Percentiles rank a stretch among this genome's conserved stretches.
phyloP scores from a whole-genome alignment of 2,888 invertebrate species.

The Vesta saturnalis region DNA sequence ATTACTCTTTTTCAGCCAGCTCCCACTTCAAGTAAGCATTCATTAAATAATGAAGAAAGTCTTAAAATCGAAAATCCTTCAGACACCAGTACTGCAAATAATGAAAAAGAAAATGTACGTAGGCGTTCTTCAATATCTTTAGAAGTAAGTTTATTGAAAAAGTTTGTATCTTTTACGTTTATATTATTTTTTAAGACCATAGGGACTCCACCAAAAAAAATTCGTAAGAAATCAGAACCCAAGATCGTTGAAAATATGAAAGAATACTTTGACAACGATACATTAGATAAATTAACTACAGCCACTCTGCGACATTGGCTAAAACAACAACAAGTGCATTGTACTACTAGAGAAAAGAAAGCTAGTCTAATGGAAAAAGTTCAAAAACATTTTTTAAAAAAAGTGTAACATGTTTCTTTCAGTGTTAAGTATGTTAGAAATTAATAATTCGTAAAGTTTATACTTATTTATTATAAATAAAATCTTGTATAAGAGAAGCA shows the following conservation, averaged over 20 bases:
- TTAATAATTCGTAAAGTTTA: background rate
- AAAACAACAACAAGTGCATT: slow-evolving; percentile 42
- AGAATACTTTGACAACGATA: slow-evolving; percentile 43
- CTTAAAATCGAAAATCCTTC: background rate
- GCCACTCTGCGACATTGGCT: slow-evolving; percentile 44
- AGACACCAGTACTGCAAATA: background rate
- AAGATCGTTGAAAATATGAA: slow-evolving; percentile 45
- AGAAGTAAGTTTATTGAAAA: background rate
- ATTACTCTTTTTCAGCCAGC: background rate
- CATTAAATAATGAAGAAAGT: background rate
- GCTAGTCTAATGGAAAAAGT: slow-evolving; percentile 45
- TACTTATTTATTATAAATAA: background rate
- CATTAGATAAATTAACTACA: slow-evolving; percentile 43
- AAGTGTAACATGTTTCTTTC: background rate
- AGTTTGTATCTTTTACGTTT: background rate
- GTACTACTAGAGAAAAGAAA: slow-evolving; percentile 46
- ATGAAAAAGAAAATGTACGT: background rate
- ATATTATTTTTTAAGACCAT: slow-evolving; percentile 5
- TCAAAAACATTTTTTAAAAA: slow-evolving; percentile 37
- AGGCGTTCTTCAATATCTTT: background rate
- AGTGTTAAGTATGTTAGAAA: background rate
- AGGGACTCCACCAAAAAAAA: slow-evolving; percentile 39
- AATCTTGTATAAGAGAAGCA: background rate
- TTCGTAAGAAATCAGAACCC: slow-evolving; percentile 41
- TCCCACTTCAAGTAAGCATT: background rate